Conservation (phyloP, 1,140 invertebrate genomes). For the Conopomorpha cramerella region DNA sequence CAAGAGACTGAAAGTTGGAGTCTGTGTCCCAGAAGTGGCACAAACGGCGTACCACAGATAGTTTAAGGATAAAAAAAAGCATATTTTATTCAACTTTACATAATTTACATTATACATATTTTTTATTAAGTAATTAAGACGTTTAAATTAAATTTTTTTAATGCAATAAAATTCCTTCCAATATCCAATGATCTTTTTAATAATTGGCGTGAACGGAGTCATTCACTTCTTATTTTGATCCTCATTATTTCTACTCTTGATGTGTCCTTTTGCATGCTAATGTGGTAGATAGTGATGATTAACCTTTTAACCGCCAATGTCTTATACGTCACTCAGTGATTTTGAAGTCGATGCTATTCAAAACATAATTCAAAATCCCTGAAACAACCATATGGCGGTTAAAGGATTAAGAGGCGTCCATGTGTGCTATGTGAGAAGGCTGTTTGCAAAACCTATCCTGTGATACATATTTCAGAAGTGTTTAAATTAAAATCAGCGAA, state of each 20-base stretch:
- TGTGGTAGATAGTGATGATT: too few species aligned
- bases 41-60: constrained; percentile 50
- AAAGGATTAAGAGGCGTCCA: too few species aligned
- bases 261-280: constrained; percentile 51
- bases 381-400: too few species aligned
- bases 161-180: constrained; percentile 9
- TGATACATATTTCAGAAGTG: too few species aligned
- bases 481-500: too few species aligned
- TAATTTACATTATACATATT: constrained; percentile 38
- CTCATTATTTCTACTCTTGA: constrained; percentile 8
- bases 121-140: constrained; percentile 39
- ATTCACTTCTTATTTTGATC: constrained; percentile 51
- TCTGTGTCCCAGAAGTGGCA: constrained; percentile 44
- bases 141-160: constrained; percentile 40
- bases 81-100: constrained; percentile 15
- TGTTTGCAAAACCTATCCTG: too few species aligned
- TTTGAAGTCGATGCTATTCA: too few species aligned
- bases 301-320: too few species aligned
- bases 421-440: too few species aligned
- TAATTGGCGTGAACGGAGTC: constrained; percentile 40
- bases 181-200: constrained; percentile 49
- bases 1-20: constrained; percentile 51
- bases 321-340: too few species aligned
- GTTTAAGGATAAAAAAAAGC: constrained; percentile 40
- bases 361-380: too few species aligned